phyloP scores from a whole-genome alignment of 2,797 vertebrate genomes.

The Champsocephalus gunnari region DNA sequence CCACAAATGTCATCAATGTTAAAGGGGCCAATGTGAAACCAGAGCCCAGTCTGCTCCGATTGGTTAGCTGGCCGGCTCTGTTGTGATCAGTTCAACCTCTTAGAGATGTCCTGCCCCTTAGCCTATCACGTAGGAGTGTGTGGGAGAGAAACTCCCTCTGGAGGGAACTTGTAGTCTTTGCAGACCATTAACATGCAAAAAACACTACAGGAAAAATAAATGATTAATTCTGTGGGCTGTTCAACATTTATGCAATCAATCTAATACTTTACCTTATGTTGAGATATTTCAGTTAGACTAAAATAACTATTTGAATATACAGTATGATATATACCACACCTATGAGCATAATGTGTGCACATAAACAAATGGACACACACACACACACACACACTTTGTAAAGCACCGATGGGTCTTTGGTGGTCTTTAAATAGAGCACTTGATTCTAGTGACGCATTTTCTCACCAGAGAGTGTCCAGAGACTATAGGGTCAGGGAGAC shows the following conservation, averaged over 20 bases:
- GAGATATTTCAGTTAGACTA: constrained; percentile 7
- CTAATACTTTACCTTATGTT: neutral
- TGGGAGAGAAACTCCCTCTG: too few species aligned
- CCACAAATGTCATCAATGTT: too few species aligned
- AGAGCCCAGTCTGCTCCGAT: too few species aligned
- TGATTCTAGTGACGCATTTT: constrained; percentile 67
- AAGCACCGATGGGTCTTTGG: constrained; percentile 30
- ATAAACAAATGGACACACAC: constrained; percentile 11
- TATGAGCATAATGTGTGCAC: neutral
- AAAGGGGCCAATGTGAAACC: too few species aligned
- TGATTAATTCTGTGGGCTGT: neutral
- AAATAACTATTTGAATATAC: neutral
- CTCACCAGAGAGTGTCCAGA: constrained; percentile 57
- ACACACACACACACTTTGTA: constrained; percentile 34
- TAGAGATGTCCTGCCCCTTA: too few species aligned
- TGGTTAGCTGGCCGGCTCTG: too few species aligned
- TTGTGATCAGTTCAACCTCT: neutral
- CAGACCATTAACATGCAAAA: too few species aligned
- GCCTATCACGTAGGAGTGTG: too few species aligned
- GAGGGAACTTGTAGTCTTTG: too few species aligned
- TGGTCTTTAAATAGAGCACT: constrained; percentile 68
- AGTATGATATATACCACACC: neutral
- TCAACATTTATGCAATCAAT: neutral
- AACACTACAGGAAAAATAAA: too few species aligned
- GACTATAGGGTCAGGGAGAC: constrained; percentile 61